phyloP scores from a whole-genome alignment of 1,140 invertebrate genomes.

The Tenebrio molitor region DNA sequence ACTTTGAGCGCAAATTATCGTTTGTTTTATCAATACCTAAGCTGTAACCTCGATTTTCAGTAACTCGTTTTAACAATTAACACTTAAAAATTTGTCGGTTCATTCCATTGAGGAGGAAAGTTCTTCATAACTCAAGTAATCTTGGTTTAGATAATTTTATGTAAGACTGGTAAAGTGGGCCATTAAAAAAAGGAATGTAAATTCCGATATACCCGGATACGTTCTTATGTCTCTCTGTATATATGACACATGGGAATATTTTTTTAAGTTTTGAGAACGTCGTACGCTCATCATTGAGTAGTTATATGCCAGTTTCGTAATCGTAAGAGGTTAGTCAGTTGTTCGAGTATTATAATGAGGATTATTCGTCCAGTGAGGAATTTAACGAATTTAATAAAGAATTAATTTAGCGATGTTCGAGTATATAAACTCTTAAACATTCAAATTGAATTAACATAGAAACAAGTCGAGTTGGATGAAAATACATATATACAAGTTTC shows the following conservation, averaged over 20 bases:
- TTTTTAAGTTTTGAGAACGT: no score
- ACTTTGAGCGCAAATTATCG: no score
- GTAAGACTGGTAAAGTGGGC: slow-evolving; percentile 8
- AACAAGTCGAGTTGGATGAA: not conserved
- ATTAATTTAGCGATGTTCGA: no score
- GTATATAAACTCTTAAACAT: not conserved
- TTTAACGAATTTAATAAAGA: no score
- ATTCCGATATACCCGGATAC: slow-evolving; percentile 5
- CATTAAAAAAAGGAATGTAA: not conserved
- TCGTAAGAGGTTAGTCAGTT: no score
- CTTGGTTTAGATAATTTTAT: slow-evolving; percentile 19
- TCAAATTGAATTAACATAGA: slow-evolving; percentile 11
- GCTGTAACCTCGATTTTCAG: no score
- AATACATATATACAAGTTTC: slow-evolving; percentile 13
- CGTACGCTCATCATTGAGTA: no score
- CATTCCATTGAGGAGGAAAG: not conserved
- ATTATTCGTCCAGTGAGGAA: no score
- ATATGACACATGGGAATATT: no score
- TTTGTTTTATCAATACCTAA: no score
- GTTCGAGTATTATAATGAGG: no score
- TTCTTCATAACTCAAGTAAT: not conserved
- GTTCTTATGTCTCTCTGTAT: not conserved
- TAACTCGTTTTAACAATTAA: not conserved
- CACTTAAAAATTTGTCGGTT: not conserved
- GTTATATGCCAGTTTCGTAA: no score